phyloP scores from a whole-genome alignment of 2,113 vertebrate genomes.

The Lepidothrix coronata region DNA sequence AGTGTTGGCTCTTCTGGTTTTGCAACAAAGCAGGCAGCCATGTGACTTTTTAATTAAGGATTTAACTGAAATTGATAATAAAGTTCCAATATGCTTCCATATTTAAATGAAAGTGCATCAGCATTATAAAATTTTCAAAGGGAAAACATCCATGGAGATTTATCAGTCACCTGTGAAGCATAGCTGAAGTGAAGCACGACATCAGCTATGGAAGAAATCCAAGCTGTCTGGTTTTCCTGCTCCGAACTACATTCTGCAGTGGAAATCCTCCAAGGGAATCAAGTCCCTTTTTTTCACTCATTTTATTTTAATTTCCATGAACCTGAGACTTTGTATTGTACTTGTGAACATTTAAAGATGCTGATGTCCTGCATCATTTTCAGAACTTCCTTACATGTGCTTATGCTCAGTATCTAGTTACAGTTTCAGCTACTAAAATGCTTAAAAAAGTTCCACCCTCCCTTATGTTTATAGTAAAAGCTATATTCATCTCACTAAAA shows the following conservation, averaged over 20 bases:
- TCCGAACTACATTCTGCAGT: not conserved
- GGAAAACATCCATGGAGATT: not conserved
- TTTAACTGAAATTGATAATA: constrained; percentile 35
- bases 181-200: not conserved
- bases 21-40: constrained; percentile 40
- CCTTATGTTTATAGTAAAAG: not conserved
- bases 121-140: not conserved
- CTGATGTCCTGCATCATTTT: not conserved
- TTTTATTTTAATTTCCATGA: not conserved
- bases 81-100: constrained; percentile 22
- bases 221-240: not conserved
- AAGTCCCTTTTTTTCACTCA: not conserved
- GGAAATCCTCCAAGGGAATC: not conserved
- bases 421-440: not conserved
- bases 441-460: not conserved
- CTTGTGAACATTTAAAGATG: not conserved
- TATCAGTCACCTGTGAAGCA: not conserved
- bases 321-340: not conserved
- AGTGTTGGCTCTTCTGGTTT: constrained; percentile 43
- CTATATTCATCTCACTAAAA: not conserved
- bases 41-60: constrained; percentile 57
- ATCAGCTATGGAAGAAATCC: not conserved
- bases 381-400: not conserved
- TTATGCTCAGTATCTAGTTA: not conserved
- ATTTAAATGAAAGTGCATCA: constrained; percentile 27